Evolutionary conservation across 2,797 vertebrate species (phyloP), one percentile per base, ranked within the genome.

Genomic region (Neostethus bicornis): DNA sequence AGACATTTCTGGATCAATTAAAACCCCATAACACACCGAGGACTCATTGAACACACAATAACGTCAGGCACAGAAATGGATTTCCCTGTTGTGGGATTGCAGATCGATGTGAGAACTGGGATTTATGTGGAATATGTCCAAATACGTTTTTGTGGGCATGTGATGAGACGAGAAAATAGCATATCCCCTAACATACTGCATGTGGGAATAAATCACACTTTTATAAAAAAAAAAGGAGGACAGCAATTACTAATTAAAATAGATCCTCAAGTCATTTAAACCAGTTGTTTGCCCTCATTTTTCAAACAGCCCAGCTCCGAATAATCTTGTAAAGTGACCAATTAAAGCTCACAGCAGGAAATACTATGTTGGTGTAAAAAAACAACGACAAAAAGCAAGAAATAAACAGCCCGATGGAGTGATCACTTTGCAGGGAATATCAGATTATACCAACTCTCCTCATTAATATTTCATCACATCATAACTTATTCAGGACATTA

Each of bases 1-100:
- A 7, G 6, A 56, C 80, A 75, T 66, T 73, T 80, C 31, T 71
- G 47, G 63, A 75, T 12, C 48, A 64, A 64, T 79, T 81, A 75
- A 73, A 79, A 70, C 7, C 3, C 4, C 69, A 67, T 74, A 61
- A 49, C 25, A 52, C 65, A 56, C 43, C 31, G 39, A 79, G n/a
- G 58, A 59, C 29, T 77, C 45, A 4, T 34, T 66, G 45, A 68
- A 63, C 54, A 51, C 43, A 37, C 16, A 17, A 31, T 13, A 32
- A 54, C 41, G 23, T 9, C 31, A 20, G 47, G 26, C 21, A 52
- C 34, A 28, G 23, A 7, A 2, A 69, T 51, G 0, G 35, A 57
- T 54, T 7, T 21, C 32, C 57, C 9, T 12, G 7, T 59, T 4
- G 24, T 10, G 20, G 25, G 7, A 49, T 2, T 11, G 11, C 0